phyloP scores from a whole-genome alignment of 2,888 invertebrate genomes.

The Nomada lathburiana region DNA sequence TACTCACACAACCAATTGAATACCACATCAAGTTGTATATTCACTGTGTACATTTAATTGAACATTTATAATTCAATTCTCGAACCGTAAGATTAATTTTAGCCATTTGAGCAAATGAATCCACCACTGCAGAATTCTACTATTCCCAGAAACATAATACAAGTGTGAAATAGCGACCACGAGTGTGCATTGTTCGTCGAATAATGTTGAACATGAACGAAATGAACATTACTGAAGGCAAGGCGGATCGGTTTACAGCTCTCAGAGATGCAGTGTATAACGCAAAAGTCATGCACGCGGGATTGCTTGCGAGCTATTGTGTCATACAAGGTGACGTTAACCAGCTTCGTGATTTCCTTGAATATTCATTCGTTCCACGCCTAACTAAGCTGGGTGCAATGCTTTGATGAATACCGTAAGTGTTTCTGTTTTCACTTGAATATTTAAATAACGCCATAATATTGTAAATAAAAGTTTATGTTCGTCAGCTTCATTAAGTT shows the following conservation, averaged over 20 bases:
- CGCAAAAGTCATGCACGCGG: slow-evolving; percentile 51
- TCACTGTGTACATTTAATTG: too few relatives aligned
- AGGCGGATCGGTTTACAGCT: slow-evolving; percentile 46
- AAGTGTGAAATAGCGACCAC: neutral
- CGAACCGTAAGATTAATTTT: too few relatives aligned
- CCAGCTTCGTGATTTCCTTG: slow-evolving; percentile 49
- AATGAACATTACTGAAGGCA: slow-evolving; percentile 19
- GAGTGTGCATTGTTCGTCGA: slow-evolving; percentile 30
- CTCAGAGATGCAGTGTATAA: slow-evolving; percentile 58
- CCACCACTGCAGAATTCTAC: neutral
- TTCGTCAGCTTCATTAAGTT: too few relatives aligned
- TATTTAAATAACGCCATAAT: neutral
- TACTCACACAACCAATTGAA: too few relatives aligned
- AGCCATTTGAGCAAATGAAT: too few relatives aligned
- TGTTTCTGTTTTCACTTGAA: slow-evolving; percentile 8
- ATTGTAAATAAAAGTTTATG: neutral
- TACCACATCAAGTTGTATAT: too few relatives aligned
- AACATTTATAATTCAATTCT: too few relatives aligned
- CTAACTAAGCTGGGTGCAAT: slow-evolving; percentile 9
- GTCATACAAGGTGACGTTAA: slow-evolving; percentile 38
- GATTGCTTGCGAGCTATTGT: slow-evolving; percentile 41
- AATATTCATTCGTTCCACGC: slow-evolving; percentile 46
- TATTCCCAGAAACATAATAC: neutral
- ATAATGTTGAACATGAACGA: slow-evolving; percentile 48
- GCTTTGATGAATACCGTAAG: slow-evolving; percentile 45